These are phyloP conservation scores for Oncorhynchus clarkii DNA, from an alignment of 2,113 vertebrate species.

Conservation along the genomic window DNA sequence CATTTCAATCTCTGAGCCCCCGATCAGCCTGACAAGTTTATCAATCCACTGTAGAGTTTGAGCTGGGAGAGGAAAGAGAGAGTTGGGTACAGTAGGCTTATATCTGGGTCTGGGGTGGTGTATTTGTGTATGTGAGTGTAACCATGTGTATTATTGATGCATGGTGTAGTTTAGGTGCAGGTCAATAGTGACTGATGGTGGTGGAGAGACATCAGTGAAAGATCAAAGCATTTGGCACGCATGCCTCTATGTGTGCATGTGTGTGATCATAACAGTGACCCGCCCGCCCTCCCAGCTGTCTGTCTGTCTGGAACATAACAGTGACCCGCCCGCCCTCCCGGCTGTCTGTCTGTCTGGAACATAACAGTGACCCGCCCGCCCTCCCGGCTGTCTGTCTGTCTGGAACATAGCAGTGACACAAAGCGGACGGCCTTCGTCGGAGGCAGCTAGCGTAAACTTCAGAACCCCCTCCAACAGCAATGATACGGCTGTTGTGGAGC, in stretches of 20 bases:
- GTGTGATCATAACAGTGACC: conserved; percentile 38
- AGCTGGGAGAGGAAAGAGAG: background rate
- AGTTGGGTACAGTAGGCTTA: background rate
- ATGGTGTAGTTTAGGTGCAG: conserved; percentile 31
- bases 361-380: conserved; percentile 9
- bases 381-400: conserved; percentile 32
- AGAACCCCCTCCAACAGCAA: conserved; percentile 32
- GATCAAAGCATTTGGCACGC: conserved; percentile 44
- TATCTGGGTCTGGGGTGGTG: background rate
- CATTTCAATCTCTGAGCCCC: conserved; percentile 47
- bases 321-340: conserved; percentile 37
- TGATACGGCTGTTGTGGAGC: conserved; percentile 45
- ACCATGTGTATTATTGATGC: background rate
- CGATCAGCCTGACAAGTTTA: conserved; percentile 19
- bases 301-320: conserved; percentile 23
- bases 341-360: conserved; percentile 28
- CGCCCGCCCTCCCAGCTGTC: conserved; percentile 24
- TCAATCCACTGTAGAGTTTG: conserved; percentile 9
- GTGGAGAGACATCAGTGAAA: conserved; percentile 46
- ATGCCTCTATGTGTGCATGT: conserved; percentile 21
- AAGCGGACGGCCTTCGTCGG: conserved; percentile 40
- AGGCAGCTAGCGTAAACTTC: conserved; percentile 49
- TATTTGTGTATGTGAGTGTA: background rate
- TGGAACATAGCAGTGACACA: conserved; percentile 44
- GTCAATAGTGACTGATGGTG: conserved; percentile 52